Percentiles rank a stretch among this genome's conserved stretches.
Conservation (phyloP, 2,113 vertebrate genomes). For the Fregetta grallaria region DNA sequence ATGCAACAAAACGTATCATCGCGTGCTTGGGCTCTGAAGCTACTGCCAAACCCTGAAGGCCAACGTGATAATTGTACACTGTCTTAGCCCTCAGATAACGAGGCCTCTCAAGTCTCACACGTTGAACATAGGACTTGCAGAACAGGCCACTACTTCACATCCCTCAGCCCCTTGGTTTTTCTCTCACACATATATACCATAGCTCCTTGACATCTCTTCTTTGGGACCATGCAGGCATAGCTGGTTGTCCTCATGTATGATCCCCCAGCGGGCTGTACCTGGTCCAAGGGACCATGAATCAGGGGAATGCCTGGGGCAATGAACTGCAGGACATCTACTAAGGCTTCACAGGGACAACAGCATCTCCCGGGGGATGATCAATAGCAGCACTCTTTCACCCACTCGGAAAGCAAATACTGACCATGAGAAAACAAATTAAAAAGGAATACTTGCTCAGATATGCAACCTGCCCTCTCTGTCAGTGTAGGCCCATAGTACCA, state of each 20-base stretch:
- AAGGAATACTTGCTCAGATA: neutral
- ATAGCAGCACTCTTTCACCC: neutral
- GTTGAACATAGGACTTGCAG: accelerated
- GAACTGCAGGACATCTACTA: neutral
- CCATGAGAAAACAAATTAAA: neutral
- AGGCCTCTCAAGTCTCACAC: no score
- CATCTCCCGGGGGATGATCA: neutral
- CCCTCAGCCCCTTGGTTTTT: neutral
- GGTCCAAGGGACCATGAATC: neutral
- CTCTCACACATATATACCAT: neutral
- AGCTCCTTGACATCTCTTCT: neutral
- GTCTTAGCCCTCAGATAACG: neutral
- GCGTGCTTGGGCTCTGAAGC: neutral
- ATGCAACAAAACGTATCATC: neutral
- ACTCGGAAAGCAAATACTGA: neutral
- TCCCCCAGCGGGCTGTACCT: accelerated
- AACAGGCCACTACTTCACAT: neutral
- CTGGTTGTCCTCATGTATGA: neutral
- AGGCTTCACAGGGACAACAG: neutral
- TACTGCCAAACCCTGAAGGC: neutral
- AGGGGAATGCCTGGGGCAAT: neutral
- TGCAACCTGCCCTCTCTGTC: neutral
- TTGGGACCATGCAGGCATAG: neutral
- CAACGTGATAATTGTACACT: accelerated
- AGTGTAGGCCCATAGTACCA: neutral